Conservation (phyloP, 53 echinoderm and acorn worm genomes). For the Holothuria scabra region DNA sequence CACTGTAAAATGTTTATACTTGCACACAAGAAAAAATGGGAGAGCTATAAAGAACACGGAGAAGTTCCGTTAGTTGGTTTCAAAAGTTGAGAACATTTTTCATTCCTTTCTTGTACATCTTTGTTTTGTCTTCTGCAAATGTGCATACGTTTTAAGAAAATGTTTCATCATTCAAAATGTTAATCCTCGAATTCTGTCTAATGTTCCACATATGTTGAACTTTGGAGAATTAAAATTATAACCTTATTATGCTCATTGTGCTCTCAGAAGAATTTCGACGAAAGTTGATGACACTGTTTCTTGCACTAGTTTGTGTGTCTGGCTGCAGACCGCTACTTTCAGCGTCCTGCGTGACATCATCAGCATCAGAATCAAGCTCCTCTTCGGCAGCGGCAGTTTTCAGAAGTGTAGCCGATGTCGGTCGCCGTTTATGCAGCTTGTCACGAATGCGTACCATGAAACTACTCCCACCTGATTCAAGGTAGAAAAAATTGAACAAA, state of each 20-base stretch:
- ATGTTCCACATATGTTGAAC: too few species aligned
- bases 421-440: background rate
- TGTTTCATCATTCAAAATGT: too few species aligned
- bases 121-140: too few species aligned
- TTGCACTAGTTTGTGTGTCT: background rate
- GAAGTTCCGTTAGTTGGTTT: too few species aligned
- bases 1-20: too few species aligned
- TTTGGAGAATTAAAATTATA: background rate
- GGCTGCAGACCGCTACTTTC: conserved; percentile 20
- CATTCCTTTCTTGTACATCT: too few species aligned
- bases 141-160: too few species aligned
- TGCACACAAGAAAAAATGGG: too few species aligned
- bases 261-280: conserved; percentile 62
- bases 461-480: background rate
- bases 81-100: too few species aligned
- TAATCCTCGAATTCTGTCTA: too few species aligned
- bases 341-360: background rate
- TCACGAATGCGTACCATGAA: conserved; percentile 2
- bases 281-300: conserved; percentile 54
- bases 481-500: background rate
- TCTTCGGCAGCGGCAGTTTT: background rate
- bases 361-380: background rate
- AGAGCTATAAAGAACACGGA: too few species aligned
- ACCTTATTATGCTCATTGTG: conserved; percentile 81
- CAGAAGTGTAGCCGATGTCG: background rate